These are phyloP conservation scores for Schizaphis graminum DNA, from an alignment of 2,888 invertebrate genomes.

Conservation along the genomic window DNA sequence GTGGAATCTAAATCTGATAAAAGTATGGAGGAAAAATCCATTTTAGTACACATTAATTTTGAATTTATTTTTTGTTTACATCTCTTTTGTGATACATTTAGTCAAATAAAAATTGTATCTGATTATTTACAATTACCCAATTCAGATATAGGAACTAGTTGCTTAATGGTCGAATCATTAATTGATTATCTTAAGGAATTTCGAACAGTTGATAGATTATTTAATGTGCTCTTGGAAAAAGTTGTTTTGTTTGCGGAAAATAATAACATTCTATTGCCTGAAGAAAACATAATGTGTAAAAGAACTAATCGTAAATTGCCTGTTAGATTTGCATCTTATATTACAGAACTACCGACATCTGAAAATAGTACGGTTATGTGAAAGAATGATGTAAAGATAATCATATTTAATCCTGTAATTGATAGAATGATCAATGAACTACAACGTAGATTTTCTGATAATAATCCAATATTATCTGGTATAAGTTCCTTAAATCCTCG, in stretches of 20 bases:
- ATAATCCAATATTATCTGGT: conserved; percentile 18
- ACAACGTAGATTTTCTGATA: conserved; percentile 26
- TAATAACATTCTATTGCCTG: conserved; percentile 34
- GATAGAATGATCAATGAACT: conserved; percentile 23
- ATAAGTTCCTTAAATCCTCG: conserved; percentile 31
- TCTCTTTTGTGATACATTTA: conserved; percentile 45
- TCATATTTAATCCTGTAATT: conserved; percentile 23
- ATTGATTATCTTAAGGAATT: conserved; percentile 41
- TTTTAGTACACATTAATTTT: conserved; percentile 46
- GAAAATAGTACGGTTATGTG: background rate
- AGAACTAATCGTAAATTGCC: conserved; percentile 27
- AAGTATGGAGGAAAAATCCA: conserved; percentile 23
- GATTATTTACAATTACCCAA: conserved; percentile 52
- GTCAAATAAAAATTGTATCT: conserved; percentile 50
- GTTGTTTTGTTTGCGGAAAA: conserved; percentile 6
- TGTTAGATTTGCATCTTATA: conserved; percentile 11
- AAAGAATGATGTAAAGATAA: background rate
- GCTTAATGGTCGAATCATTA: conserved; percentile 33
- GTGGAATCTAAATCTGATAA: conserved; percentile 32
- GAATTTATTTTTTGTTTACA: conserved; percentile 33
- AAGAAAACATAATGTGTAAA: conserved; percentile 15
- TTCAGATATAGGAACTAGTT: conserved; percentile 40
- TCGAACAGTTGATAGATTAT: conserved; percentile 32
- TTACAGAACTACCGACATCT: conserved; percentile 18
- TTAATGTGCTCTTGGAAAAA: conserved; percentile 6